A percentile compares a stretch with the other conserved stretches of the same genome.
These are phyloP conservation scores for Cryptotermes secundus DNA, from an alignment of 1,140 invertebrate species.

Conservation along the genomic window DNA sequence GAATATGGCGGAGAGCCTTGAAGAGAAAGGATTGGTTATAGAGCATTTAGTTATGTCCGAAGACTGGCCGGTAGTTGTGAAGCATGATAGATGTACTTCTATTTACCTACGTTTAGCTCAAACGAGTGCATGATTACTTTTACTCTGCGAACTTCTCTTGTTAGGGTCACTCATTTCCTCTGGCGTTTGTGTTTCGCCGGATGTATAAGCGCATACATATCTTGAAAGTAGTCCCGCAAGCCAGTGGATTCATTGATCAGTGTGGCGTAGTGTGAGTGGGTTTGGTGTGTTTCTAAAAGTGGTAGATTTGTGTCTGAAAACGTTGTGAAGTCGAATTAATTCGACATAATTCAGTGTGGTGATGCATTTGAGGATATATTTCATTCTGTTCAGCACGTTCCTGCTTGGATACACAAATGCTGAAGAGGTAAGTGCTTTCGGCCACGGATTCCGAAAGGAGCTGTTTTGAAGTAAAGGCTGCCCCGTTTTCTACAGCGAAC, in stretches of 20 bases:
- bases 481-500: not conserved
- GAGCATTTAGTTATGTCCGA: not conserved
- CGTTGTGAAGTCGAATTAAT: slow-evolving; percentile 30
- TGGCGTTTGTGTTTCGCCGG: not conserved
- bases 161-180: not conserved
- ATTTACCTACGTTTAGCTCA: not conserved
- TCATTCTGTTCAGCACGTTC: slow-evolving; percentile 21
- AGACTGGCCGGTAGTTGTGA: not conserved
- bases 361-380: slow-evolving; percentile 31
- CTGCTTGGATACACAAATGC: slow-evolving; percentile 29
- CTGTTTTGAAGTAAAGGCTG: not conserved
- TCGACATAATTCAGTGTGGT: slow-evolving; percentile 28
- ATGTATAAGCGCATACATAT: not conserved
- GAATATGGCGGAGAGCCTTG: not conserved
- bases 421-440: slow-evolving; percentile 22
- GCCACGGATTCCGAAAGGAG: not conserved
- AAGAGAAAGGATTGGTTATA: not conserved
- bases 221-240: slow-evolving; percentile 5
- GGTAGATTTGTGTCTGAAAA: slow-evolving; percentile 30
- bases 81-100: not conserved
- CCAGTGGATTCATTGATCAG: slow-evolving; percentile 31
- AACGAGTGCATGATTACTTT: no score
- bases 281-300: slow-evolving; percentile 27
- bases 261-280: slow-evolving; percentile 29
- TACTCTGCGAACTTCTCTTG: not conserved